These are phyloP conservation scores for Pituophis catenifer DNA, from an alignment of 2,113 vertebrate genomes.

Conservation along the genomic window DNA sequence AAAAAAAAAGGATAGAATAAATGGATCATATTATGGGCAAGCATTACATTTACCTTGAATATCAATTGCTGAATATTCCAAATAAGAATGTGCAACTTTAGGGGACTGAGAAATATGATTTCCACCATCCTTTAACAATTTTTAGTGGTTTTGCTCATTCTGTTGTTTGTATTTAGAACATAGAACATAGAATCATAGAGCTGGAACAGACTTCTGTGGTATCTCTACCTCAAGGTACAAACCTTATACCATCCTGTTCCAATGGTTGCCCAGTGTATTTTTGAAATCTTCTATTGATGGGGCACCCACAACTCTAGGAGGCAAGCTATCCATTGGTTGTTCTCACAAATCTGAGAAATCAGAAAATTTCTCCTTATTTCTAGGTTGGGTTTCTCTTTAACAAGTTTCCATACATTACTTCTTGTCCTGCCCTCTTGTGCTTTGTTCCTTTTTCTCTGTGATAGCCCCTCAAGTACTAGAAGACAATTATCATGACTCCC, in stretches of 20 bases:
- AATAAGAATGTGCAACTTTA: background rate
- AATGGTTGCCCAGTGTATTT: background rate
- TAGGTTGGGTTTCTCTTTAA: background rate
- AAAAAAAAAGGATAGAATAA: background rate
- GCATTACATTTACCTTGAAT: background rate
- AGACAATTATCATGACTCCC: background rate
- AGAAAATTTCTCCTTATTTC: background rate
- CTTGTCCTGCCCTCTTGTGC: background rate
- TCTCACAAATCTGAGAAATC: background rate
- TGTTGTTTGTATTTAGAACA: background rate
- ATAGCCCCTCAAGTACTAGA: background rate
- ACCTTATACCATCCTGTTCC: background rate
- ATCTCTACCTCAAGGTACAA: too few relatives aligned
- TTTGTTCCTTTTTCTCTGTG: background rate
- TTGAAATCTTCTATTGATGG: background rate
- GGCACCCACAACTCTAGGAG: background rate
- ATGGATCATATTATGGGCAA: background rate
- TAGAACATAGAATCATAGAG: background rate
- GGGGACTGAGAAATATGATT: background rate
- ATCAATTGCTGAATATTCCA: background rate
- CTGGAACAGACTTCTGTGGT: background rate
- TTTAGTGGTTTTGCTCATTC: background rate
- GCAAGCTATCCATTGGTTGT: background rate
- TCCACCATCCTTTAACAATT: background rate
- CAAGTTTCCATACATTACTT: background rate